These are phyloP conservation scores for Drosophila dunni DNA, from an alignment of 1,140 invertebrate species.

Conservation along the genomic window DNA sequence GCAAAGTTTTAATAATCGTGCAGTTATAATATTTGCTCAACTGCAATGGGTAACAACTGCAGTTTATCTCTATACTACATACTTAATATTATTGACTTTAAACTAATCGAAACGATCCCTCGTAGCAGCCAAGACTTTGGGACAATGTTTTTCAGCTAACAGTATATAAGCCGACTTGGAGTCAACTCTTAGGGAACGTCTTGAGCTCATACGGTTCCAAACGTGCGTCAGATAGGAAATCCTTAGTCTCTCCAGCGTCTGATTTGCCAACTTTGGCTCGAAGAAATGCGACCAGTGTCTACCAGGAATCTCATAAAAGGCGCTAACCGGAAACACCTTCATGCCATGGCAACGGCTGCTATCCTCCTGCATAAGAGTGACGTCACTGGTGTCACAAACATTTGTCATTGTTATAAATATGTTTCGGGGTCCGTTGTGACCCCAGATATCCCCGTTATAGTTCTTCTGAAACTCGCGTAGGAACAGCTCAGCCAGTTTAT, in stretches of 20 bases:
- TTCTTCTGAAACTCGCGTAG: not conserved
- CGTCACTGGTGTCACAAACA: not conserved
- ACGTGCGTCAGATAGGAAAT: conserved; percentile 10
- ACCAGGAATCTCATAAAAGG: conserved; percentile 16
- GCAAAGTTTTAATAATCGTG: not conserved
- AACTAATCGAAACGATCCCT: conserved; percentile 6
- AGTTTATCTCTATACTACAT: too few relatives aligned
- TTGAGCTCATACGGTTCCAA: conserved; percentile 1
- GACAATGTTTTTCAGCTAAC: conserved; percentile 10
- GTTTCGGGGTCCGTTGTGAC: conserved; percentile 3
- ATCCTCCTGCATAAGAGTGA: not conserved
- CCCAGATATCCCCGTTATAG: conserved; percentile 84
- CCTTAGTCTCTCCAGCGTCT: not conserved
- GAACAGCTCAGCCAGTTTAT: not conserved
- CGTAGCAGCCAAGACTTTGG: conserved; percentile 5
- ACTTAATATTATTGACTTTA: not conserved
- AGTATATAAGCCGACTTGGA: conserved; percentile 16
- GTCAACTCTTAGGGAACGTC: not conserved
- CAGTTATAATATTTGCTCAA: not conserved
- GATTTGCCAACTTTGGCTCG: conserved; percentile 2
- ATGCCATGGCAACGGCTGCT: not conserved
- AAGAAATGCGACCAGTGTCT: conserved; percentile 5
- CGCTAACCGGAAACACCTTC: not conserved
- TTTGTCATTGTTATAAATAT: not conserved
- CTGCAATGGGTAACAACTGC: not conserved